Percentiles rank a stretch among this genome's conserved stretches.
Conservation (phyloP, 1,140 invertebrate genomes). For the Megalopta genalis region DNA sequence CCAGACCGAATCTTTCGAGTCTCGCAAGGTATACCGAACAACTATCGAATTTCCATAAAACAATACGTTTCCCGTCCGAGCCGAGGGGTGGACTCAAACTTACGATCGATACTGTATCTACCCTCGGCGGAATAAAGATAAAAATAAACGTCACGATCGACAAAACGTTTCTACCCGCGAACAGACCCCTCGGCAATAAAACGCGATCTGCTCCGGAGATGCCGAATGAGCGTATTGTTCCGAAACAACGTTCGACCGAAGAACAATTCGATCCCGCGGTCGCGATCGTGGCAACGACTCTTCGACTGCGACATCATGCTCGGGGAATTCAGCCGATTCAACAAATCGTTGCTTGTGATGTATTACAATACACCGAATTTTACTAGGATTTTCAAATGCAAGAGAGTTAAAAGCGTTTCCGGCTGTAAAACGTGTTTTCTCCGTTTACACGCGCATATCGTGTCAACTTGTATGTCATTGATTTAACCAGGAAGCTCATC, state of each 20-base stretch:
- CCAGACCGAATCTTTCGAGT: background rate
- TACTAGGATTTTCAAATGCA: too few relatives aligned
- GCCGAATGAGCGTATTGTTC: slow-evolving; percentile 10
- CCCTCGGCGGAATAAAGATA: background rate
- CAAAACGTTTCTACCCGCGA: slow-evolving; percentile 6
- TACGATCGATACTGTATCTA: background rate
- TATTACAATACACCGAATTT: too few relatives aligned
- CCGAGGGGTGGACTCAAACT: background rate
- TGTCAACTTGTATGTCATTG: too few relatives aligned
- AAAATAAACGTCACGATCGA: slow-evolving; percentile 13
- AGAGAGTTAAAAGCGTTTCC: too few relatives aligned
- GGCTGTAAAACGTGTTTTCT: too few relatives aligned
- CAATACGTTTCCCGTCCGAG: background rate
- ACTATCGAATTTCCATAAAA: slow-evolving; percentile 8
- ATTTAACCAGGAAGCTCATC: too few relatives aligned
- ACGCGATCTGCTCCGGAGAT: background rate
- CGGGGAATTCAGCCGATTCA: too few relatives aligned
- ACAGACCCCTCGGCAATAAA: slow-evolving; percentile 1
- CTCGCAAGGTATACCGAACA: background rate
- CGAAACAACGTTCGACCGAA: background rate
- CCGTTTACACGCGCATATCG: too few relatives aligned
- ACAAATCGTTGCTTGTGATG: too few relatives aligned
- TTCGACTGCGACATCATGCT: background rate
- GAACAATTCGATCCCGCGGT: slow-evolving; percentile 19
- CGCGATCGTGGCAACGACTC: background rate